Percentiles rank a stretch among this genome's conserved stretches.
These are phyloP conservation scores for Takifugu rubripes DNA, from an alignment of 2,797 vertebrate genomes.

Conservation along the genomic window DNA sequence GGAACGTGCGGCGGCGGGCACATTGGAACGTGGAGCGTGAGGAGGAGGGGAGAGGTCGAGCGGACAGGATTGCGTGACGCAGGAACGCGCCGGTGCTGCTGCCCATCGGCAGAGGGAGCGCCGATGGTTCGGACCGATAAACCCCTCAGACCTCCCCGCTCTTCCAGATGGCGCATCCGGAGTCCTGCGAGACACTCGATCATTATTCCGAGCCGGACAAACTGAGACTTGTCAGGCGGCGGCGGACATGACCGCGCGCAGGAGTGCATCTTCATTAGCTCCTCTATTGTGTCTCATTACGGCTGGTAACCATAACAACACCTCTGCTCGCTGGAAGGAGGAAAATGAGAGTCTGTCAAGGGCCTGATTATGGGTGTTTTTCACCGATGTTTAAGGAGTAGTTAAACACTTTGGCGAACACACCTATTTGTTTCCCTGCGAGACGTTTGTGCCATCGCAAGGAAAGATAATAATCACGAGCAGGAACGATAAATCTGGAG, in stretches of 20 bases:
- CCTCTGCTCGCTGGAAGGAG: not conserved
- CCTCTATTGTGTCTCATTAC: slow-evolving; percentile 2
- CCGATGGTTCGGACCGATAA: slow-evolving; percentile 40
- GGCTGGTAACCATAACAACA: slow-evolving; percentile 13
- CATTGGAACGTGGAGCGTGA: slow-evolving; percentile 28
- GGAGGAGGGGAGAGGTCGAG: slow-evolving; percentile 12
- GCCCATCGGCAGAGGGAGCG: not conserved
- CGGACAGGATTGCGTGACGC: not conserved
- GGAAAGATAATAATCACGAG: too few species aligned
- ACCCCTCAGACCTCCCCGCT: slow-evolving; percentile 11
- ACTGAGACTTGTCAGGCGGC: slow-evolving; percentile 3
- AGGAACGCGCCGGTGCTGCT: not conserved
- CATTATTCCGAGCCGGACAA: slow-evolving; percentile 42
- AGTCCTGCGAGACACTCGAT: slow-evolving; percentile 22
- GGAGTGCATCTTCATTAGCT: slow-evolving; percentile 9
- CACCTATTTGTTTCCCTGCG: not conserved
- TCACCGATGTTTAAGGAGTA: not conserved
- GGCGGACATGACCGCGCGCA: slow-evolving; percentile 10
- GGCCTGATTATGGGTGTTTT: not conserved
- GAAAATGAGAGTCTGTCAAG: not conserved
- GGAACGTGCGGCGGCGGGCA: slow-evolving; percentile 41
- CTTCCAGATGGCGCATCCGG: slow-evolving; percentile 42
- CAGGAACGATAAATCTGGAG: too few species aligned
- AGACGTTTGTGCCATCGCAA: not conserved
- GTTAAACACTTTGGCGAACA: not conserved